These are phyloP conservation scores for Cylloceria caligata DNA, from an alignment of 2,888 invertebrate species.

Conservation along the genomic window DNA sequence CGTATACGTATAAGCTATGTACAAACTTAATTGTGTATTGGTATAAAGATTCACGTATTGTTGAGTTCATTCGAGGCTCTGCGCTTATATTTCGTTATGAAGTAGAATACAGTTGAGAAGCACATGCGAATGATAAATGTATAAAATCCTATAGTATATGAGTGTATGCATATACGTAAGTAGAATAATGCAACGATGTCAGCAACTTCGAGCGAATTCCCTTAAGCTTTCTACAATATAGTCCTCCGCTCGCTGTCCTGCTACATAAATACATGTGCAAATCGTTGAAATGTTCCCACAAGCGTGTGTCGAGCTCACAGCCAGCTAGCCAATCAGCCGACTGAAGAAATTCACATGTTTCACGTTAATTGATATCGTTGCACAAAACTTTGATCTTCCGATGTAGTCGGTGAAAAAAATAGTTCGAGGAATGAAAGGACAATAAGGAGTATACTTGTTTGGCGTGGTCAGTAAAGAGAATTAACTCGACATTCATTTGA, in stretches of 20 bases:
- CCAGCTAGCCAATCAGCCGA: neutral
- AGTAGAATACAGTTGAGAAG: neutral
- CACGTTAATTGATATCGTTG: constrained; percentile 33
- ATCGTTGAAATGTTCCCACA: too few species aligned
- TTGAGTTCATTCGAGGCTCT: neutral
- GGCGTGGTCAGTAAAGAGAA: neutral
- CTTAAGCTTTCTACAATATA: too few species aligned
- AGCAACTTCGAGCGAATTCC: too few species aligned
- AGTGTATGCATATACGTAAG: too few species aligned
- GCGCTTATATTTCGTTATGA: neutral
- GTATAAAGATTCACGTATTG: neutral
- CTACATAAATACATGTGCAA: too few species aligned
- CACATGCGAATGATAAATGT: neutral
- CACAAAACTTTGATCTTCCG: constrained; percentile 16
- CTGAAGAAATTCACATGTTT: constrained; percentile 13
- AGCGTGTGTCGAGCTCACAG: too few species aligned
- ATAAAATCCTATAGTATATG: too few species aligned
- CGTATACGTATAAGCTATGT: constrained; percentile 10
- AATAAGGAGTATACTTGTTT: neutral
- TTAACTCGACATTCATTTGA: neutral
- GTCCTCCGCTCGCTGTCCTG: too few species aligned
- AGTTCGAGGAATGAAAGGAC: neutral
- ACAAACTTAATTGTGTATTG: neutral
- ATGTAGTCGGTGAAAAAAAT: neutral
- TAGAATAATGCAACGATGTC: too few species aligned